Conservation (phyloP, 2,888 invertebrate species). For the Pteria penguin region DNA sequence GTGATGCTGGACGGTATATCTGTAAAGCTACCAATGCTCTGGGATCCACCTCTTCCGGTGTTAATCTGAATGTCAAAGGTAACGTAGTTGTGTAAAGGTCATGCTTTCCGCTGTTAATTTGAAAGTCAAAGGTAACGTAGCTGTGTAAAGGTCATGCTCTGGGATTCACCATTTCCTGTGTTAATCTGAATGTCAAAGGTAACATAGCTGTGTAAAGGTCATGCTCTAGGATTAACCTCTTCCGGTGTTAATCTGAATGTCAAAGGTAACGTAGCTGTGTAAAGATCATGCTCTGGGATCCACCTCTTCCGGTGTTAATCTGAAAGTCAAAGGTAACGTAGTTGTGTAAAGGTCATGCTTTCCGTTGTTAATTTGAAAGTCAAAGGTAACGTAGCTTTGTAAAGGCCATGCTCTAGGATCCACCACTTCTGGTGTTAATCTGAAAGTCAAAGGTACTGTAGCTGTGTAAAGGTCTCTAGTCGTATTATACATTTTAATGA, state of each 20-base stretch:
- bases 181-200: slow-evolving; percentile 50
- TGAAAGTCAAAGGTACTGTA: slow-evolving; percentile 54
- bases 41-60: slow-evolving; percentile 43
- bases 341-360: too few relatives aligned
- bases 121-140: too few relatives aligned
- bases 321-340: slow-evolving; percentile 52
- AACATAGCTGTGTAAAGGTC: too few relatives aligned
- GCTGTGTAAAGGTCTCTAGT: too few relatives aligned
- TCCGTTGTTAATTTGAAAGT: too few relatives aligned
- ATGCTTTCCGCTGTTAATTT: too few relatives aligned
- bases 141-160: too few relatives aligned
- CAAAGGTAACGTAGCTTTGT: too few relatives aligned
- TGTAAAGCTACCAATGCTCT: slow-evolving; percentile 55
- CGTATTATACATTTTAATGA: too few relatives aligned
- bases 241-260: slow-evolving; percentile 41
- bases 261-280: slow-evolving; percentile 53
- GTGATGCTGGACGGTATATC: slow-evolving; percentile 49
- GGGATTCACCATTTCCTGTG: slow-evolving; percentile 43
- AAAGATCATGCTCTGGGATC: too few relatives aligned
- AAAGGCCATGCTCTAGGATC: too few relatives aligned
- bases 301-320: slow-evolving; percentile 34
- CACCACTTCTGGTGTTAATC: slow-evolving; percentile 35
- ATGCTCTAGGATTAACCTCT: slow-evolving; percentile 50
- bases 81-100: background rate
- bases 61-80: slow-evolving; percentile 50